These are phyloP conservation scores for Hypomecis atomaria DNA, from an alignment of 2,888 invertebrate species.

Conservation along the genomic window DNA sequence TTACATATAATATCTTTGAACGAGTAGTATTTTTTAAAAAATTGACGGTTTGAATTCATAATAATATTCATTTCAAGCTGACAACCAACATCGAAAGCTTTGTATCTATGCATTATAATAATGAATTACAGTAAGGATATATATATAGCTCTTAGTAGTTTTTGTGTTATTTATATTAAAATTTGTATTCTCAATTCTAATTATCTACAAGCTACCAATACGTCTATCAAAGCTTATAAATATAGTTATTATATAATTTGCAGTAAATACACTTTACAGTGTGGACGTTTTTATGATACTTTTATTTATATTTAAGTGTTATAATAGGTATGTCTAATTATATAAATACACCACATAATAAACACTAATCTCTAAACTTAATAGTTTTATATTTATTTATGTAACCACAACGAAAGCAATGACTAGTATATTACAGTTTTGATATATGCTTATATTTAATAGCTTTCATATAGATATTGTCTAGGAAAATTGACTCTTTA, in stretches of 20 bases:
- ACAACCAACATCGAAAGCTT: slow-evolving; percentile 18
- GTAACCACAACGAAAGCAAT: slow-evolving; percentile 41
- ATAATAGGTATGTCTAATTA: slow-evolving; percentile 14
- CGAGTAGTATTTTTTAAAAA: too few species aligned
- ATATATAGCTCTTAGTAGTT: too few species aligned
- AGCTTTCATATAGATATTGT: slow-evolving; percentile 63
- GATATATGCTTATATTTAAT: slow-evolving; percentile 30
- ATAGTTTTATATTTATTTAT: slow-evolving; percentile 29
- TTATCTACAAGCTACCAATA: slow-evolving; percentile 40
- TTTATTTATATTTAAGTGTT: slow-evolving; percentile 45
- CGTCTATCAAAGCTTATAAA: slow-evolving; percentile 35
- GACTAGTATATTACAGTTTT: slow-evolving; percentile 17
- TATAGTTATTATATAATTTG: slow-evolving; percentile 42
- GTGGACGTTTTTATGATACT: slow-evolving; percentile 78
- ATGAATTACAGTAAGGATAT: not conserved
- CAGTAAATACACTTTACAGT: slow-evolving; percentile 66
- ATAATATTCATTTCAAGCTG: slow-evolving; percentile 1
- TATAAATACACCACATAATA: slow-evolving; percentile 18
- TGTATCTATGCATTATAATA: not conserved
- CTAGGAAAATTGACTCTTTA: slow-evolving; percentile 72
- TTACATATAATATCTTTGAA: not conserved
- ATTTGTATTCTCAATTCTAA: slow-evolving; percentile 24
- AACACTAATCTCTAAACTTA: not conserved
- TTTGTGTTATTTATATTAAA: not conserved
- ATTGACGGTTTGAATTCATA: slow-evolving; percentile 1